Conservation (phyloP, 2,888 invertebrate genomes). For the Cheilosia vernalis region DNA sequence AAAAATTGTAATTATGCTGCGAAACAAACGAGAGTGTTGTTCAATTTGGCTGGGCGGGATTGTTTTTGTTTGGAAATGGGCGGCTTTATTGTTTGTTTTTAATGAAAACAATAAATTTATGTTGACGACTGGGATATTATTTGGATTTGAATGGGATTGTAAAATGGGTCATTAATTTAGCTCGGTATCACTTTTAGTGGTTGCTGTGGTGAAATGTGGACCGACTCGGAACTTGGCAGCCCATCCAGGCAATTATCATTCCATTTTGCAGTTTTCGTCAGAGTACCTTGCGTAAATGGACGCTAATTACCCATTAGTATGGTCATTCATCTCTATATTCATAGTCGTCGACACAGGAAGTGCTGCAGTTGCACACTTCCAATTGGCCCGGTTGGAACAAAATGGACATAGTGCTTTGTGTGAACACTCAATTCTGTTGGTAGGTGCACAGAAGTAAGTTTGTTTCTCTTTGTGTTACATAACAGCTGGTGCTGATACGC, state of each 20-base stretch:
- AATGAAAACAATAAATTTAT: conserved; percentile 26
- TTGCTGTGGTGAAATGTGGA: not conserved
- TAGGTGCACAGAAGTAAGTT: not conserved
- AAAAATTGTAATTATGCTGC: conserved; percentile 33
- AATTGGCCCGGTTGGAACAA: not conserved
- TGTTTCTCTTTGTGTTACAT: conserved; percentile 6
- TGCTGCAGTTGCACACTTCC: not conserved
- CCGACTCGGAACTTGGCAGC: not conserved
- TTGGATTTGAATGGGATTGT: not conserved
- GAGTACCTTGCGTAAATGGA: not conserved
- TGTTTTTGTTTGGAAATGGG: conserved; percentile 4
- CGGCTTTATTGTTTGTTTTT: conserved; percentile 27
- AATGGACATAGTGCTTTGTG: not conserved
- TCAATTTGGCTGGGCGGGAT: conserved; percentile 39
- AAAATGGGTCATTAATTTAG: not conserved
- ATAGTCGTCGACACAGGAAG: not conserved
- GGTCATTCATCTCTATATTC: not conserved
- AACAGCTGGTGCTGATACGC: not conserved
- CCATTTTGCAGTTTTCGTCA: not conserved
- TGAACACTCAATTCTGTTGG: not conserved
- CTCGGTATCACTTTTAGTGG: not conserved
- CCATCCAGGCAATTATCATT: not conserved
- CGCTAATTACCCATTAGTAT: not conserved
- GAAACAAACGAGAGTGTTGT: conserved; percentile 44
- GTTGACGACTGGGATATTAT: not conserved